Percentiles rank a stretch among this genome's conserved stretches.
phyloP scores from a whole-genome alignment of 1,140 invertebrate genomes.

The Drosophila ogumai region DNA sequence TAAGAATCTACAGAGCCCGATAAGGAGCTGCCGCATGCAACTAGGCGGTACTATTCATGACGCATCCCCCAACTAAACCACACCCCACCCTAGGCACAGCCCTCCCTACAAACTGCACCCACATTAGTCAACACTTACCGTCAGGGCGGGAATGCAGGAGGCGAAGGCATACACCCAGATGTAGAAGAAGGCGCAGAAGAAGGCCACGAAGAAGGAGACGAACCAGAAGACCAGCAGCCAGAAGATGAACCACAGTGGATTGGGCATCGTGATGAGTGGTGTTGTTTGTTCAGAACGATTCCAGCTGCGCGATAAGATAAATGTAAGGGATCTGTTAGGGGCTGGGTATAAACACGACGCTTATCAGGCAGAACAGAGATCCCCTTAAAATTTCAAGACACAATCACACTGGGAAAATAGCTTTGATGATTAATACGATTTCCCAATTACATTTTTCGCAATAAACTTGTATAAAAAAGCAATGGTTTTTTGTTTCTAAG shows the following conservation, averaged over 20 bases:
- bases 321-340: constrained; percentile 36
- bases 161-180: constrained; percentile 90
- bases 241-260: constrained; percentile 89
- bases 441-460: background rate
- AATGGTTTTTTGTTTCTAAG: background rate
- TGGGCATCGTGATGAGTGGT: constrained; percentile 80
- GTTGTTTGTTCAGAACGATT: constrained; percentile 35
- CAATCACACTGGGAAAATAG: background rate
- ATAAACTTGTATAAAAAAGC: background rate
- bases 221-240: constrained; percentile 93
- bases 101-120: background rate
- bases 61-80: background rate
- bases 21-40: constrained; percentile 42
- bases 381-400: constrained; percentile 9
- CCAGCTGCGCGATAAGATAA: constrained; percentile 60
- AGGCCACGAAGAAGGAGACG: constrained; percentile 90
- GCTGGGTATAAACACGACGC: background rate
- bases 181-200: constrained; percentile 90
- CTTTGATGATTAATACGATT: background rate
- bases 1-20: constrained; percentile 44
- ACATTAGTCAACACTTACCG: constrained; percentile 84
- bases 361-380: constrained; percentile 22
- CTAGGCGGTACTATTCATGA: constrained; percentile 1
- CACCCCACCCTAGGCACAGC: too few relatives aligned
- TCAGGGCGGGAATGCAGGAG: constrained; percentile 88